Percentiles rank a stretch among this genome's conserved stretches.
phyloP scores from a whole-genome alignment of 2,888 invertebrate species.

The Halocaridina rubra region DNA sequence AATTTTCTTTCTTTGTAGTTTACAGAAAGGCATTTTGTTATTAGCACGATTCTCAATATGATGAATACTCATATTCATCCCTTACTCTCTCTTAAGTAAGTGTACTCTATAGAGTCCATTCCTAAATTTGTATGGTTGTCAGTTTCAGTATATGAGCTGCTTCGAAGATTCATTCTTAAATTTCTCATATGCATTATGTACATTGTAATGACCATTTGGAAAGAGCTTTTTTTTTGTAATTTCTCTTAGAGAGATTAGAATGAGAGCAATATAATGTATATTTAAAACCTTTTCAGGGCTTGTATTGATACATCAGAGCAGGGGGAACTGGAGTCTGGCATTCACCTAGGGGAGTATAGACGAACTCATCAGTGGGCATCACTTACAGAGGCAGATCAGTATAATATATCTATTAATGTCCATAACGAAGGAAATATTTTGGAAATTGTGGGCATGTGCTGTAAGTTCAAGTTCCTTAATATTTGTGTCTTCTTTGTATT shows the following conservation, averaged over 20 bases:
- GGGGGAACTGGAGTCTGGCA: slow-evolving; percentile 83
- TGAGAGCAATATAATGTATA: neutral
- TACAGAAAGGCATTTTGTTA: neutral
- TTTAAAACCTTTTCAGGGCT: slow-evolving; percentile 72
- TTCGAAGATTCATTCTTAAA: no score
- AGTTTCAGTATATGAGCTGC: no score
- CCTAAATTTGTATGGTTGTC: no score
- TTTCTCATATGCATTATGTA: no score
- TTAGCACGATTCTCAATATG: no score
- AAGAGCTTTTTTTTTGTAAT: no score
- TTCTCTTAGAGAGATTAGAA: neutral
- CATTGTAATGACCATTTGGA: no score
- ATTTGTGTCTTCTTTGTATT: no score
- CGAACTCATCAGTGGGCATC: slow-evolving; percentile 82
- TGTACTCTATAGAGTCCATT: no score
- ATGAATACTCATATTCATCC: no score
- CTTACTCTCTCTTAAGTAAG: no score
- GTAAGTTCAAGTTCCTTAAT: no score
- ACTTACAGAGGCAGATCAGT: slow-evolving; percentile 81
- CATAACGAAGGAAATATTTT: slow-evolving; percentile 89
- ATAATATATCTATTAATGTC: slow-evolving; percentile 92
- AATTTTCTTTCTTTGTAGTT: neutral
- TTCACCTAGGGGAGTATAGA: slow-evolving; percentile 84
- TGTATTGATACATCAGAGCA: slow-evolving; percentile 85
- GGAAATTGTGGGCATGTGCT: slow-evolving; percentile 94